Base-by-base conservation (phyloP, 2,888 invertebrate species). In the Nesidiocoris tenuis region DNA sequence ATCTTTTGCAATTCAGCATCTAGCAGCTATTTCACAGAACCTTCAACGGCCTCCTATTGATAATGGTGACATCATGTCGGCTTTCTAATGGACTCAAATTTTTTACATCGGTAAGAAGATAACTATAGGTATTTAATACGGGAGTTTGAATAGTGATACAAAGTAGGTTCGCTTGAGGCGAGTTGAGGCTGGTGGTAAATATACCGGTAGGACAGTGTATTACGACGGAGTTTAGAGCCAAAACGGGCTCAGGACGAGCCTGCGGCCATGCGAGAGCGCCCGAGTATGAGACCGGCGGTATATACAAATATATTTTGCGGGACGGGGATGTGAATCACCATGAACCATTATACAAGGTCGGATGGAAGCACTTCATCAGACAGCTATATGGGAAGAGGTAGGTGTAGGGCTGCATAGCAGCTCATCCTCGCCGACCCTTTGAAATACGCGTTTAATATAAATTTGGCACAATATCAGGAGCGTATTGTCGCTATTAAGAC, bases 381-480 rank as follows among this genome's bases (percentile, higher is more conserved):
- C n/a, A n/a, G n/a, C 39, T 39, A 39, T 3, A 39, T 39, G 12
- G 39, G 39, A 39, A 12, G 39, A 3, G 39, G 39, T 39, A 39
- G 39, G 39, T 39, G 39, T 21, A 22, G 22, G 23, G 54, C 67
- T 2, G 56, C 57, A 57, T 70, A 59, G 70, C 70, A 23, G 57
- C 59, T 57, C 70, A 23, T 23, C 25, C 65, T 65, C 39, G 19
- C 65, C 65, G 57, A 24, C 57, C 24, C 24, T 12, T 39, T 59
- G 70, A 59, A 70, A 70, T 70, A 70, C 25, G 57, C 59, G 57
- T 70, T 70, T 70, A 70, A 70, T 70, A 70, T 70, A 70, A 70
- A 70, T 70, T 70, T 70, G 70, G 70, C 70, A 70, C 70, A 57
- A 57, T 56, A 70, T 70, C 70, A 70, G 70, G 23, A 59, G 57